A percentile compares a stretch with the other conserved stretches of the same genome.
Evolutionary conservation across 92 coral and sea anemone genomes (phyloP).

Genomic region (Plumapathes pennacea): DNA sequence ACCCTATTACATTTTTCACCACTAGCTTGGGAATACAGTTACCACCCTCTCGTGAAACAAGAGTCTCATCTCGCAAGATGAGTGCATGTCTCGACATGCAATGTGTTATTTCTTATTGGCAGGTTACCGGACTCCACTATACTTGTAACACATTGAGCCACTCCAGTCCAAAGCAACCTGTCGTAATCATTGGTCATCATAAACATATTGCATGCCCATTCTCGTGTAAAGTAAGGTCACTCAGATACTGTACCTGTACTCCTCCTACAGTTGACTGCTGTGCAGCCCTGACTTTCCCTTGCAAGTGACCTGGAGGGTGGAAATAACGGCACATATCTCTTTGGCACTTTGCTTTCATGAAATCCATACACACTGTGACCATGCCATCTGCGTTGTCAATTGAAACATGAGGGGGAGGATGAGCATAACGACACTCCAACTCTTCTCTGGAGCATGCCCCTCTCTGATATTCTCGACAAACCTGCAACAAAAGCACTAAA

Average conservation of each 20-base stretch:
- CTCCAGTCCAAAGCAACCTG: conserved; percentile 11
- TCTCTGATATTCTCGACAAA: conserved; percentile 88
- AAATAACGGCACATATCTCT: conserved; percentile 94
- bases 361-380: conserved; percentile 99
- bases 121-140: no score
- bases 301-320: conserved; percentile 94
- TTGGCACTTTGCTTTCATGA: conserved; percentile 91
- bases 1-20: no score
- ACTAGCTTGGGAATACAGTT: no score
- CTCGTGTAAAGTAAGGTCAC: not conserved
- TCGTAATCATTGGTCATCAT: no score
- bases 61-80: no score
- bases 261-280: conserved; percentile 76
- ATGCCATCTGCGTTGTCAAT: conserved; percentile 86
- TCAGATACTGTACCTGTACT: not conserved
- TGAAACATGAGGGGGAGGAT: conserved; percentile 80
- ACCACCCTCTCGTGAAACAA: no score
- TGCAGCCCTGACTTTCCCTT: conserved; percentile 89
- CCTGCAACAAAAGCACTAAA: conserved; percentile 62
- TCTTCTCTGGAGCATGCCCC: conserved; percentile 89
- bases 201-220: not conserved
- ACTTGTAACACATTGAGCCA: no score
- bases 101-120: no score
- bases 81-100: no score
- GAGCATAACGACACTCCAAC: conserved; percentile 86